Conservation (phyloP, 2,888 invertebrate genomes). For the Dinocampus coccinellae region DNA sequence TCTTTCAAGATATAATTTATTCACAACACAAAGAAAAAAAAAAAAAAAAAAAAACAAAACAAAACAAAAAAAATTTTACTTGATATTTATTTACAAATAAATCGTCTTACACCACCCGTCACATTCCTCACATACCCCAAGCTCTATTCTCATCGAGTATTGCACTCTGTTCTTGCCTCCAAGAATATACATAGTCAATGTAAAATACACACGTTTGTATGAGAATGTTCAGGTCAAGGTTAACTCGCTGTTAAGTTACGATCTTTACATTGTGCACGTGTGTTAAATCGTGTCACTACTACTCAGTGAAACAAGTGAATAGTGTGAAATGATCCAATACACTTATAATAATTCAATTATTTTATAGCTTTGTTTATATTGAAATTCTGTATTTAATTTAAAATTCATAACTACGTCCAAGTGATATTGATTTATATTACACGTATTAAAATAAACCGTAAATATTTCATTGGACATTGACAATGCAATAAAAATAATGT, state of each 20-base stretch:
- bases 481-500: conserved; percentile 32
- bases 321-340: not conserved
- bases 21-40: no score
- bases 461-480: not conserved
- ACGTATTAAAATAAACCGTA: no score
- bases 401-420: not conserved
- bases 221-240: conserved; percentile 17
- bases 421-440: not conserved
- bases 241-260: not conserved
- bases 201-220: not conserved
- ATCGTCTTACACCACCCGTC: no score
- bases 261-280: conserved; percentile 14
- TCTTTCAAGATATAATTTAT: no score
- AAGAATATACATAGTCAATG: not conserved
- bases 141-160: conserved; percentile 3
- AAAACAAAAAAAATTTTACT: no score
- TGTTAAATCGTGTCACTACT: not conserved
- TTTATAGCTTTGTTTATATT: not conserved
- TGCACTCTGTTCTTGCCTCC: conserved; percentile 15
- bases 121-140: not conserved
- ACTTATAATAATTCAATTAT: not conserved
- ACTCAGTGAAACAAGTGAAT: not conserved
- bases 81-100: no score
- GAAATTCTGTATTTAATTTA: not conserved
- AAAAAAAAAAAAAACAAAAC: no score